phyloP scores from a whole-genome alignment of 2,113 vertebrate genomes.

The Oryzias woworae region DNA sequence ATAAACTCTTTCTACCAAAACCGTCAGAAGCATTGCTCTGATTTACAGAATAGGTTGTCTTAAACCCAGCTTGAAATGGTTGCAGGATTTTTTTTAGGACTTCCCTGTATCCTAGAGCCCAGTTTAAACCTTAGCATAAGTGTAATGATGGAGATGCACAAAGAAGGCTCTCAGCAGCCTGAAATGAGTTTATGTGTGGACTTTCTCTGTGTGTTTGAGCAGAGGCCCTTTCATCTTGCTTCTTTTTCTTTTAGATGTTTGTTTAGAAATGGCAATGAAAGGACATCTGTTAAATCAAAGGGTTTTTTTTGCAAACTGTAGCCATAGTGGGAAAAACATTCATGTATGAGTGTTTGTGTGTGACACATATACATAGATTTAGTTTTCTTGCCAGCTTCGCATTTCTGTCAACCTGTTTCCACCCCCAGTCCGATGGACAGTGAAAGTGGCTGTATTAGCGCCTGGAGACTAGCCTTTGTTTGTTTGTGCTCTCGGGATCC shows the following conservation, averaged over 20 bases:
- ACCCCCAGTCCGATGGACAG: too few relatives aligned
- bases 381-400: too few relatives aligned
- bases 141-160: background rate
- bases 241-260: background rate
- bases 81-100: constrained; percentile 39
- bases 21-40: constrained; percentile 44
- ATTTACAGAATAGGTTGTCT: constrained; percentile 38
- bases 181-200: too few relatives aligned
- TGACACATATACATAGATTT: too few relatives aligned
- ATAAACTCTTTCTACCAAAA: constrained; percentile 18
- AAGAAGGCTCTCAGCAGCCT: too few relatives aligned
- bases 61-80: background rate
- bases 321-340: too few relatives aligned
- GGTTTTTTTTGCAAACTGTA: background rate
- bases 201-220: background rate
- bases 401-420: too few relatives aligned
- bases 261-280: background rate
- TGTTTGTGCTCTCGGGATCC: too few relatives aligned
- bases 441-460: too few relatives aligned
- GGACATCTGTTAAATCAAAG: background rate
- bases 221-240: background rate
- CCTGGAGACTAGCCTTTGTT: too few relatives aligned
- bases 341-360: too few relatives aligned
- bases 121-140: constrained; percentile 1
- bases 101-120: constrained; percentile 3